Evolutionary conservation across 2,888 invertebrate species (phyloP), one percentile per base, ranked within the genome.

Genomic region (Leucophenga montana): DNA sequence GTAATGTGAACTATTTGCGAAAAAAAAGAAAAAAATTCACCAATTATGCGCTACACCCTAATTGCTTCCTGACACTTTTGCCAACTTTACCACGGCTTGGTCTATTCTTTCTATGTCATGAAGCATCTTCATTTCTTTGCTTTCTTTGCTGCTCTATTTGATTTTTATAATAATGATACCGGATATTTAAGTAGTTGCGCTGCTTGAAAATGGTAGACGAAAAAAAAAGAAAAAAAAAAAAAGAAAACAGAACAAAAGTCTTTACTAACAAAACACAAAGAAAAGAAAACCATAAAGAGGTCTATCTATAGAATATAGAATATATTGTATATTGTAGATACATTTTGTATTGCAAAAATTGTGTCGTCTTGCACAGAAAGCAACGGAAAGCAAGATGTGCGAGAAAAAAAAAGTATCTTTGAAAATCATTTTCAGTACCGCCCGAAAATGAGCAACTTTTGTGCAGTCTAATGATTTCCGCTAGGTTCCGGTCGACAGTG

Each of bases 151-250:
- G 14, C 62, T 64, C 73, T 69, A 75, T 72, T 73, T 75, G 71
- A 79, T 82, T 81, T 79, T 80, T 83, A 78, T 80, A 77, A 82
- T 81, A 81, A 82, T 79, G 80, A 80, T 80, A 76, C 81, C 81
- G 81, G 83, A 81, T 82, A 82, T 81, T 81, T 82, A 75, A 81
- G 83, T 80, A 82, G 82, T 79, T 81, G 72, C 74, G 75, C 18
- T 62, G 22, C 22, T 46, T n/a, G 6, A 46, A 62, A 64, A 48
- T 13, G 11, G 39, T 39, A 8, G 39, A 39, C 1, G 27, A 22
- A 22, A 16, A 44, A 16, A n/a, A 68, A 74, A 77, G 73, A 69
- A 75, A 70, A 71, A 78, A 69, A 67, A 76, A 75, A 75, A 78
- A 78, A 76, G 75, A 71, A 65, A 72, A 70, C 8, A 27, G 64